Conservation (phyloP, 2,888 invertebrate species). For the Leptinotarsa tumamoca region DNA sequence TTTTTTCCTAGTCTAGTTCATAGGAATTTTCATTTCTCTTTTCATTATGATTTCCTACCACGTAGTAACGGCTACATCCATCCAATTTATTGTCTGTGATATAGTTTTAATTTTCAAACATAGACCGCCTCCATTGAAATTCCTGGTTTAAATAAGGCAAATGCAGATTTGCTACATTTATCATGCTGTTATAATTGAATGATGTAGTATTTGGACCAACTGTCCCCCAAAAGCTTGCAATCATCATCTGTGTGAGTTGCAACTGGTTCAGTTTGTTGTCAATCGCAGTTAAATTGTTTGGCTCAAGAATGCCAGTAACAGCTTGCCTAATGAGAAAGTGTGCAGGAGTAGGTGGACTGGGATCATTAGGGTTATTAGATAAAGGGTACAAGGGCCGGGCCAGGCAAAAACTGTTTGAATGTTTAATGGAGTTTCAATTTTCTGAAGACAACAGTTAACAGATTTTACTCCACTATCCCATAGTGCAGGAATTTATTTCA, state of each 20-base stretch:
- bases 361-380: conserved; percentile 48
- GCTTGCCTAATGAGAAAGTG: conserved; percentile 52
- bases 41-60: too few species aligned
- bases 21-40: too few species aligned
- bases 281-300: conserved; percentile 29
- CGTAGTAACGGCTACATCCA: too few species aligned
- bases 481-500: too few species aligned
- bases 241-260: conserved; percentile 41
- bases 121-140: neutral
- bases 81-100: too few species aligned
- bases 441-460: neutral
- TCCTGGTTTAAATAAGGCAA: neutral
- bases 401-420: conserved; percentile 16
- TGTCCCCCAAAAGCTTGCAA: conserved; percentile 20
- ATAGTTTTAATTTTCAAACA: too few species aligned
- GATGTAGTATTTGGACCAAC: conserved; percentile 49
- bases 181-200: conserved; percentile 39
- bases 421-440: neutral
- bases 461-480: too few species aligned
- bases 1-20: too few species aligned
- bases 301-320: conserved; percentile 44
- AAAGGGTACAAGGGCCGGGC: conserved; percentile 12
- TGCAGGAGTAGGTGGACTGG: conserved; percentile 49
- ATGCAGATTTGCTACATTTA: neutral
- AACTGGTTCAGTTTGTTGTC: conserved; percentile 45